Percentiles rank a stretch among this genome's conserved stretches.
Conservation (phyloP, 2,888 invertebrate genomes). For the Oligia fasciuncula region DNA sequence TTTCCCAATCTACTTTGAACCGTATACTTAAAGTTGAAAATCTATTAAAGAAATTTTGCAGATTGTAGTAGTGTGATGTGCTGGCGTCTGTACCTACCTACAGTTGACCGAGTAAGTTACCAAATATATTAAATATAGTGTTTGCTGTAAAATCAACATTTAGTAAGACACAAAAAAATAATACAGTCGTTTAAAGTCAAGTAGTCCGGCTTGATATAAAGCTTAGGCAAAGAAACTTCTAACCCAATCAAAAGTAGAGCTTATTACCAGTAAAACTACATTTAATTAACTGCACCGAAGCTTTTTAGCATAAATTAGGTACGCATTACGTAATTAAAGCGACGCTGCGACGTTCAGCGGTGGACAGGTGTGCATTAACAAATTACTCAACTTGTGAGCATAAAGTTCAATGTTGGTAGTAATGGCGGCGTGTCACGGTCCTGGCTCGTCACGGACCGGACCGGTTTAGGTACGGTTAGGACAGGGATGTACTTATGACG, state of each 20-base stretch:
- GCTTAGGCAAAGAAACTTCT: not conserved
- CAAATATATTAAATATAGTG: not conserved
- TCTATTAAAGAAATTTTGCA: too few species aligned
- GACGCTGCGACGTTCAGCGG: slow-evolving; percentile 24
- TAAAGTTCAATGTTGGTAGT: slow-evolving; percentile 65
- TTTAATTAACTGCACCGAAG: slow-evolving; percentile 15
- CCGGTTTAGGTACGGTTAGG: slow-evolving; percentile 31
- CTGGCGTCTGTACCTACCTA: not conserved
- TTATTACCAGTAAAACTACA: not conserved
- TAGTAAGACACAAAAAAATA: not conserved
- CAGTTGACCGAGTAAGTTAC: not conserved
- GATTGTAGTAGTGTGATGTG: too few species aligned
- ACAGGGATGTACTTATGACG: slow-evolving; percentile 10
- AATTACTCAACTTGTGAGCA: slow-evolving; percentile 56
- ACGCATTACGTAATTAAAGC: slow-evolving; percentile 48
- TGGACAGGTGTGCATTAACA: slow-evolving; percentile 56
- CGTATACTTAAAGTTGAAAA: too few species aligned
- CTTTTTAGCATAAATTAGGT: slow-evolving; percentile 43
- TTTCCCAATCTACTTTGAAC: too few species aligned
- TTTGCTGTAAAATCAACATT: not conserved
- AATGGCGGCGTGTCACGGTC: slow-evolving; percentile 57
- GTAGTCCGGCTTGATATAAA: not conserved
- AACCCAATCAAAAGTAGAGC: slow-evolving; percentile 22
- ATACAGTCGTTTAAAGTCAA: not conserved
- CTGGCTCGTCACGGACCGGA: slow-evolving; percentile 33